Percentiles rank a stretch among this genome's conserved stretches.
Conservation (phyloP, 1,140 invertebrate genomes). For the Penaeus japonicus region DNA sequence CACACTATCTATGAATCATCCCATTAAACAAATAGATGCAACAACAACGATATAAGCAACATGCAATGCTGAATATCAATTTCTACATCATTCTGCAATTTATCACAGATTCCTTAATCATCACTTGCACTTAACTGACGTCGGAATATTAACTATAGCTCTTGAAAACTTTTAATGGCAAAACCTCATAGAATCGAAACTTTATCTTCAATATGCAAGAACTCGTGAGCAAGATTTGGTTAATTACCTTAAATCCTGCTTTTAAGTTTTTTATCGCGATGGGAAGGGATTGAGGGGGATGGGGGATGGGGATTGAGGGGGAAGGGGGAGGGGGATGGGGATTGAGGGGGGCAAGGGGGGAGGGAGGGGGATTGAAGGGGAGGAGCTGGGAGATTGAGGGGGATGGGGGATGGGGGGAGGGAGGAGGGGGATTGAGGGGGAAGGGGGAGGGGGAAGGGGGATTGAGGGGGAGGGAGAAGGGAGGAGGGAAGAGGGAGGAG, state of each 20-base stretch:
- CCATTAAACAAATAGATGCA: no score
- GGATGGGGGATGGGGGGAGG: background rate
- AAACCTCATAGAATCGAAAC: background rate
- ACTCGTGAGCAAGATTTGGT: constrained; percentile 7
- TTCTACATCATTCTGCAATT: no score
- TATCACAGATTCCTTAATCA: no score
- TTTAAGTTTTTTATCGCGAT: constrained; percentile 14
- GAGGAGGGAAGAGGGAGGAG: background rate
- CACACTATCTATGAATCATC: no score
- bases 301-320: background rate
- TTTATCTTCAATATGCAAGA: background rate
- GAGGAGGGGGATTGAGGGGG: background rate
- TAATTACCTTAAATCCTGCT: background rate
- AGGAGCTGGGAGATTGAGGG: no score
- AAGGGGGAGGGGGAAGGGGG: background rate
- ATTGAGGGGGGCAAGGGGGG: no score
- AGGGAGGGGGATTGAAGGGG: background rate
- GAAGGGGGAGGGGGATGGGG: background rate
- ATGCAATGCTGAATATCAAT: no score
- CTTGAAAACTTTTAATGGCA: background rate
- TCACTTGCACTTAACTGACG: background rate
- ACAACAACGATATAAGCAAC: no score
- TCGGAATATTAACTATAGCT: background rate
- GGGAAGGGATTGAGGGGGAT: no score
- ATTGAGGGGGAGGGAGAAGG: background rate